phyloP scores from a whole-genome alignment of 1,140 invertebrate genomes.

The Trialeurodes vaporariorum region DNA sequence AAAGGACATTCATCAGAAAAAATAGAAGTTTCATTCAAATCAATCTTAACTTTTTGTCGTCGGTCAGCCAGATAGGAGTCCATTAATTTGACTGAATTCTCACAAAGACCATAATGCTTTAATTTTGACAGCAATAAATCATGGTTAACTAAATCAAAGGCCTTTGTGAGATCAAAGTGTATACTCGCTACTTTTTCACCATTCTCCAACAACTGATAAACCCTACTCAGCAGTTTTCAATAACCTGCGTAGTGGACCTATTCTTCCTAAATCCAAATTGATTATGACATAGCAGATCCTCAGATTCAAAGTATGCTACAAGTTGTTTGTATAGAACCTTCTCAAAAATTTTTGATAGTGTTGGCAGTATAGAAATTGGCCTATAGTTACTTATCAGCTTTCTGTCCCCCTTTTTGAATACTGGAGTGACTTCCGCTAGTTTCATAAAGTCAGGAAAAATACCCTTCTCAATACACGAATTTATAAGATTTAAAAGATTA shows the following conservation, averaged over 20 bases:
- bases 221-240: neutral
- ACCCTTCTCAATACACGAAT: neutral
- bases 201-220: neutral
- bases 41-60: neutral
- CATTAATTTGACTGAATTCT: neutral
- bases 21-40: neutral
- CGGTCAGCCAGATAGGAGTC: neutral
- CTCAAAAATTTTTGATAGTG: slow-evolving; percentile 3
- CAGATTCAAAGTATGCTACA: neutral
- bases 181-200: neutral
- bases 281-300: neutral
- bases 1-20: neutral
- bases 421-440: neutral
- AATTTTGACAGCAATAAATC: neutral
- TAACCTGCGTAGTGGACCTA: neutral
- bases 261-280: neutral
- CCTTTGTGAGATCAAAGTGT: neutral
- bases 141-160: neutral
- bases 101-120: neutral
- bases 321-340: neutral
- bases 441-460: neutral
- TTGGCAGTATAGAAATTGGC: slow-evolving; percentile 5
- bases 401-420: neutral
- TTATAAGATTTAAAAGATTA: neutral
- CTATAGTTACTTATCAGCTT: slow-evolving; percentile 3